A percentile compares a stretch with the other conserved stretches of the same genome.
phyloP scores from a whole-genome alignment of 2,113 vertebrate genomes.

The Oncorhynchus masou region DNA sequence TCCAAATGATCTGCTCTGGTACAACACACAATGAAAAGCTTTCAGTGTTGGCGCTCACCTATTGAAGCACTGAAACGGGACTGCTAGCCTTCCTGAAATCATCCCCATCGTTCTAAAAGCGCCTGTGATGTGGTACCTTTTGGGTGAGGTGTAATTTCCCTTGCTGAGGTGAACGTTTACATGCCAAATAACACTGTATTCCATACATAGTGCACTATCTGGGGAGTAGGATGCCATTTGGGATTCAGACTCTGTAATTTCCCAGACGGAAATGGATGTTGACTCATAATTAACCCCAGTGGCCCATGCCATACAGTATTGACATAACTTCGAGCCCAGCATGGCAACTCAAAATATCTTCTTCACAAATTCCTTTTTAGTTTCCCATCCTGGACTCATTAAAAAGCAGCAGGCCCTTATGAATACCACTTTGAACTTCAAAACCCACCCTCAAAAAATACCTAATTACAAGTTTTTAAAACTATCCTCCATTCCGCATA shows the following conservation, averaged over 20 bases:
- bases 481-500: too few species aligned
- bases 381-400: conserved; percentile 29
- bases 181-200: too few species aligned
- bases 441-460: conserved; percentile 9
- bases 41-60: neutral
- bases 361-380: neutral
- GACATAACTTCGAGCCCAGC: neutral
- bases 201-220: too few species aligned
- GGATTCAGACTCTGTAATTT: conserved; percentile 24
- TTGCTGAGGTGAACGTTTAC: conserved; percentile 18
- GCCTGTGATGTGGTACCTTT: conserved; percentile 10
- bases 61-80: neutral
- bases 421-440: conserved; percentile 27
- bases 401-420: conserved; percentile 26
- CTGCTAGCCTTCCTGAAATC: neutral
- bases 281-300: conserved; percentile 43
- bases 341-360: too few species aligned
- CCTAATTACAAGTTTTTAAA: too few species aligned
- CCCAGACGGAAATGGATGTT: conserved; percentile 25
- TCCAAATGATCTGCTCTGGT: neutral
- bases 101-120: neutral
- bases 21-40: neutral
- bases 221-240: too few species aligned
- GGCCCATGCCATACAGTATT: too few species aligned
- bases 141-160: conserved; percentile 27